phyloP scores from a whole-genome alignment of 2,888 invertebrate genomes.

The Portevinia maculata region DNA sequence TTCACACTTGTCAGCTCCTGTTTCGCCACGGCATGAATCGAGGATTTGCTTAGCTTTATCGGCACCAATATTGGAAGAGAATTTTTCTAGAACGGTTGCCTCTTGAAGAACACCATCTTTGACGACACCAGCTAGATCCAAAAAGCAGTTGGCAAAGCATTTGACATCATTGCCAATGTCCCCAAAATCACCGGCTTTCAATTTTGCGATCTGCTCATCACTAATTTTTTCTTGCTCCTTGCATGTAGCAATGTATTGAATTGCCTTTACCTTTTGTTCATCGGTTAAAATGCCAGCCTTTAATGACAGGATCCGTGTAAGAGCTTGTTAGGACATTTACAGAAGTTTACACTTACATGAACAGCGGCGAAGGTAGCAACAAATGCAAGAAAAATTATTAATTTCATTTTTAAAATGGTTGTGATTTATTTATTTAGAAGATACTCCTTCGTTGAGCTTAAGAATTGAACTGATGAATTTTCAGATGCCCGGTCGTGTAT shows the following conservation, averaged over 20 bases:
- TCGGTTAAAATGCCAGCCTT: constrained; percentile 73
- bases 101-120: constrained; percentile 77
- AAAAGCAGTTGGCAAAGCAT: constrained; percentile 80
- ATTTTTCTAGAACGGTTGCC: constrained; percentile 73
- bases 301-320: not conserved
- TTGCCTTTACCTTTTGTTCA: constrained; percentile 78
- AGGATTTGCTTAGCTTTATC: constrained; percentile 76
- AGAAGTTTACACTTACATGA: constrained; percentile 75
- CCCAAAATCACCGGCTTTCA: constrained; percentile 77
- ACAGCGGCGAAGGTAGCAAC: constrained; percentile 73
- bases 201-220: constrained; percentile 76
- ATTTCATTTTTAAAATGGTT: constrained; percentile 78
- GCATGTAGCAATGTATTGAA: constrained; percentile 75
- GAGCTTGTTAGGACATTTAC: not conserved
- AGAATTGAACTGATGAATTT: constrained; percentile 50
- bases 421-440: not conserved
- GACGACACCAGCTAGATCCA: constrained; percentile 78
- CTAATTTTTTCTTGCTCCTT: constrained; percentile 60
- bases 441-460: constrained; percentile 21
- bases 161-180: constrained; percentile 76
- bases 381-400: constrained; percentile 75
- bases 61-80: constrained; percentile 75
- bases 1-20: constrained; percentile 78
- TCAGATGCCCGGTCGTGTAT: not conserved
- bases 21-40: constrained; percentile 75